Percentiles rank a stretch among this genome's conserved stretches.
Conservation (phyloP, 1,140 invertebrate species). For the Atta cephalotes region DNA sequence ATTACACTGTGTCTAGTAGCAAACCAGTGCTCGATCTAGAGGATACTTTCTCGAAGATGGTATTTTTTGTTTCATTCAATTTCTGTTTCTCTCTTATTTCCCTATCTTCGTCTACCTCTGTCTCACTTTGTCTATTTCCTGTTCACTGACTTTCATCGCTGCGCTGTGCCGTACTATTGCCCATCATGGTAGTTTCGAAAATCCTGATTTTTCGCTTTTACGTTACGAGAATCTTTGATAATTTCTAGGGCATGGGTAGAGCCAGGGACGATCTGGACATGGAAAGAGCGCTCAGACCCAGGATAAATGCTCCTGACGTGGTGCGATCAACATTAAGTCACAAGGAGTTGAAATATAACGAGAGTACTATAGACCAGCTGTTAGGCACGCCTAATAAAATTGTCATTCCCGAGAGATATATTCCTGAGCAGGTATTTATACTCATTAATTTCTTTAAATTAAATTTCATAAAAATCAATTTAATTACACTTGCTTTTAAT, state of each 20-base stretch:
- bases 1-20: constrained; percentile 94
- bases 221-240: background rate
- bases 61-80: constrained; percentile 72
- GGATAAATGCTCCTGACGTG: constrained; percentile 93
- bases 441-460: constrained; percentile 1
- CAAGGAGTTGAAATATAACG: constrained; percentile 89
- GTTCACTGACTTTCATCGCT: background rate
- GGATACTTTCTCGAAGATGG: constrained; percentile 83
- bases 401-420: constrained; percentile 95
- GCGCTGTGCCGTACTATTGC: constrained; percentile 1
- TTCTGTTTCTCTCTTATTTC: constrained; percentile 27
- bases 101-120: constrained; percentile 11
- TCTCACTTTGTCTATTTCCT: constrained; percentile 2
- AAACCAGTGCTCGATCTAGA: constrained; percentile 85
- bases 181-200: background rate
- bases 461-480: background rate
- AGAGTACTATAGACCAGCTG: constrained; percentile 94
- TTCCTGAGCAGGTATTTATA: constrained; percentile 91
- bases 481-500: background rate
- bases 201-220: background rate
- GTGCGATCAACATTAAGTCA: constrained; percentile 92
- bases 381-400: constrained; percentile 96
- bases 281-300: constrained; percentile 91
- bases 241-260: constrained; percentile 87
- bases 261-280: constrained; percentile 95